These are phyloP conservation scores for Manacus vitellinus DNA, from an alignment of 2,113 vertebrate species.

Conservation along the genomic window DNA sequence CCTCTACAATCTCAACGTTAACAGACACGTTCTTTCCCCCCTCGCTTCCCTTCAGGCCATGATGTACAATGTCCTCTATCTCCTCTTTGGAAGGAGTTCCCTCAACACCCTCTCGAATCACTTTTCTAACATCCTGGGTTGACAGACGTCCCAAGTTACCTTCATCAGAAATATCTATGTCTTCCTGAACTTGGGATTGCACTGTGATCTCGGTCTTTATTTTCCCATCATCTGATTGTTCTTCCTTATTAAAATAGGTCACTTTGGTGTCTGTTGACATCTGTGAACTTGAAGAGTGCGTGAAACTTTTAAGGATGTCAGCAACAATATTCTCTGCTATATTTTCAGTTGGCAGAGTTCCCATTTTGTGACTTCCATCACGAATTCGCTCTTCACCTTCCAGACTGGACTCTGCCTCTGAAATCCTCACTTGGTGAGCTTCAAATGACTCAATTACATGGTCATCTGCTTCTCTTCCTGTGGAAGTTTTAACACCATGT, in stretches of 20 bases:
- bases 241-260: slow-evolving; percentile 81
- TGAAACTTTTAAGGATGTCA: slow-evolving; percentile 87
- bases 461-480: not conserved
- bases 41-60: slow-evolving; percentile 75
- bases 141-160: slow-evolving; percentile 75
- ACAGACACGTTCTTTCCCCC: slow-evolving; percentile 77
- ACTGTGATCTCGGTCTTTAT: slow-evolving; percentile 85
- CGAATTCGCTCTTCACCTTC: not conserved
- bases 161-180: slow-evolving; percentile 78
- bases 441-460: not conserved
- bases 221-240: slow-evolving; percentile 78
- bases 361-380: not conserved
- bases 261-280: slow-evolving; percentile 79
- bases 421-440: not conserved
- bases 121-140: slow-evolving; percentile 76
- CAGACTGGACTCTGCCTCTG: slow-evolving; percentile 3
- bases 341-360: slow-evolving; percentile 50
- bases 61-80: slow-evolving; percentile 82
- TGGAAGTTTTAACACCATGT: not conserved
- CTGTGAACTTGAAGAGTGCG: slow-evolving; percentile 79
- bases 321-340: slow-evolving; percentile 77
- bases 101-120: slow-evolving; percentile 76
- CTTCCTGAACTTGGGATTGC: slow-evolving; percentile 85
- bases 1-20: slow-evolving; percentile 91
- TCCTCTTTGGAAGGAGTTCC: slow-evolving; percentile 78